phyloP scores from a whole-genome alignment of 2,888 invertebrate genomes.

The Cephus runcator region DNA sequence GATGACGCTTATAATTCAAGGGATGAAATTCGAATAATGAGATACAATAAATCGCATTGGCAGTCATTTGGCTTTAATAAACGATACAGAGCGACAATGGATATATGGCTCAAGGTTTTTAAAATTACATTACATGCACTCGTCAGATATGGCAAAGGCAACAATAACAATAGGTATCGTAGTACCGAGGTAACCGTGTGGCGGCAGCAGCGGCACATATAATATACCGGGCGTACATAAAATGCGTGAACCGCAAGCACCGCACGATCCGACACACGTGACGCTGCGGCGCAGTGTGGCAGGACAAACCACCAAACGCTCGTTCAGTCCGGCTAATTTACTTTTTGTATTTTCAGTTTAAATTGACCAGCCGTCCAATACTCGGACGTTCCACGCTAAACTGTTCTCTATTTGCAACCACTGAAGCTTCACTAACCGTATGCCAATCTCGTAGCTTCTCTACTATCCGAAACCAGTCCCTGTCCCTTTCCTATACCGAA shows the following conservation, averaged over 20 bases:
- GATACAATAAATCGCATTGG: background rate
- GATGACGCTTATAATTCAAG: background rate
- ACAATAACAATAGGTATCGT: background rate
- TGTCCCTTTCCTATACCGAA: constrained; percentile 21
- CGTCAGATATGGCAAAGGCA: background rate
- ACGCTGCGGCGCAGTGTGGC: constrained; percentile 52
- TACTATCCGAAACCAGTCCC: constrained; percentile 4
- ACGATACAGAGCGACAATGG: constrained; percentile 28
- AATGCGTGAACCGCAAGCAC: constrained; percentile 56
- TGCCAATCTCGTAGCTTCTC: constrained; percentile 52
- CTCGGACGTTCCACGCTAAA: constrained; percentile 13
- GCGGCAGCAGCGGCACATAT: constrained; percentile 17
- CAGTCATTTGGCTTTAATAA: constrained; percentile 20
- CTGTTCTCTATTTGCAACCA: constrained; percentile 48
- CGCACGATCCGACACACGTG: constrained; percentile 57
- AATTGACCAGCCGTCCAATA: constrained; percentile 53
- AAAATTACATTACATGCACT: background rate
- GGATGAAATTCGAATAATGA: background rate
- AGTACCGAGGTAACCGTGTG: background rate
- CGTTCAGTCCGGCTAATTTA: constrained; percentile 61
- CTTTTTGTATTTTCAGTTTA: constrained; percentile 63
- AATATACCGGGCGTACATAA: constrained; percentile 54
- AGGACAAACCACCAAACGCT: constrained; percentile 53
- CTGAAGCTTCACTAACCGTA: constrained; percentile 48
- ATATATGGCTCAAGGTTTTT: background rate